These are phyloP conservation scores for Psephotus haematonotus DNA, from an alignment of 2,113 vertebrate species.

Conservation along the genomic window DNA sequence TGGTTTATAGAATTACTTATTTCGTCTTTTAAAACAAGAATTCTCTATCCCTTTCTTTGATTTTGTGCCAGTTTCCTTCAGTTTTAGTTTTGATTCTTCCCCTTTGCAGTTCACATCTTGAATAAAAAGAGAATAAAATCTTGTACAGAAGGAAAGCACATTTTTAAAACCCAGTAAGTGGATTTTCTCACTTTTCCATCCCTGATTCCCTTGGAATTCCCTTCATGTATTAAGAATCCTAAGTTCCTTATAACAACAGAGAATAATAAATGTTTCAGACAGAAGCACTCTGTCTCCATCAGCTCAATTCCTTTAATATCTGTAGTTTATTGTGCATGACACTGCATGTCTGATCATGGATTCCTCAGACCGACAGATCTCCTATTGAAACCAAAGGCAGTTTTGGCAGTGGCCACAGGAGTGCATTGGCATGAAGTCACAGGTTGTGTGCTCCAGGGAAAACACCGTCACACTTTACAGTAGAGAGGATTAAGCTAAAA, in stretches of 20 bases:
- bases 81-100: not conserved
- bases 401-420: not conserved
- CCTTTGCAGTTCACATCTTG: not conserved
- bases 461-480: not conserved
- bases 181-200: not conserved
- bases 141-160: not conserved
- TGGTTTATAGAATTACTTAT: not conserved
- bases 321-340: slow-evolving; percentile 41
- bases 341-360: not conserved
- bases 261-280: slow-evolving; percentile 26
- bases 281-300: slow-evolving; percentile 43
- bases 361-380: not conserved
- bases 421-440: not conserved
- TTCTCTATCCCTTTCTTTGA: not conserved
- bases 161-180: not conserved
- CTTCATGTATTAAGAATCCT: not conserved
- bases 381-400: slow-evolving; percentile 4
- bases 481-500: not conserved
- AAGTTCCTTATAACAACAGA: not conserved
- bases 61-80: not conserved
- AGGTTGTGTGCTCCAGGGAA: not conserved
- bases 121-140: not conserved
- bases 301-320: slow-evolving; percentile 12
- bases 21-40: not conserved
- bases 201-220: not conserved